Base-by-base conservation (phyloP, 2,888 invertebrate genomes). In the Lasioglossum vierecki region DNA sequence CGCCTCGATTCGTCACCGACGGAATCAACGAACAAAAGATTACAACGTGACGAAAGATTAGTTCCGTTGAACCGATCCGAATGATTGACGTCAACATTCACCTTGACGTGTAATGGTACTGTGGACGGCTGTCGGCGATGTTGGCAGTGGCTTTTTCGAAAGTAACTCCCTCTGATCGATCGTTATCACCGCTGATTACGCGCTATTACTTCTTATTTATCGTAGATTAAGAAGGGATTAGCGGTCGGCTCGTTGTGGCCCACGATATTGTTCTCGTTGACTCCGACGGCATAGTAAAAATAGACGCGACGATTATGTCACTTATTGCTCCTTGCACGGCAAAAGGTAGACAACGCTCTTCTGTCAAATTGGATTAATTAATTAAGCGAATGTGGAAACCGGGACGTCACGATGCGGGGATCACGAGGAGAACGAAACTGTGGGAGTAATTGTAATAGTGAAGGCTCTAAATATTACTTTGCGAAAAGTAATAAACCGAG, bases 71-170 rank as follows among this genome's bases (percentile, higher is more conserved):
- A 79, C 60, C 71, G 73, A 71, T 72, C 60, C 30, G 30, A 35
- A 41, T 71, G 78, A 89, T 83, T 89, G 88, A 89, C 85, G 83
- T 89, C 86, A 89, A 83, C 79, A 76, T 82, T 85, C 72, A 88
- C 83, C 82, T 89, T 88, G 89, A 70, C 74, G 84, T 18, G 41
- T 80, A 79, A 79, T 57, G 83, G 72, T 53, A 68, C 70, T 41
- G 30, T 15, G 11, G 57, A 57, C 57, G 79, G 82, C 82, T 77
- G 26, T 26, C 60, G 63, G 75, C 60, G 71, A 60, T 44, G 79
- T 35, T 60, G 77, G 13, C 71, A 39, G 30, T 80, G 68, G 53
- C 77, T 81, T 81, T 85, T 71, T 57, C n/a, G 13, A 77, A 66
- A 76, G 73, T 44, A 15, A 22, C 57, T 60, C 30, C 18, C 57